Evolutionary conservation across 2,888 invertebrate genomes (phyloP), one percentile per base, ranked within the genome.

Genomic region (Drosophila macrospina): DNA sequence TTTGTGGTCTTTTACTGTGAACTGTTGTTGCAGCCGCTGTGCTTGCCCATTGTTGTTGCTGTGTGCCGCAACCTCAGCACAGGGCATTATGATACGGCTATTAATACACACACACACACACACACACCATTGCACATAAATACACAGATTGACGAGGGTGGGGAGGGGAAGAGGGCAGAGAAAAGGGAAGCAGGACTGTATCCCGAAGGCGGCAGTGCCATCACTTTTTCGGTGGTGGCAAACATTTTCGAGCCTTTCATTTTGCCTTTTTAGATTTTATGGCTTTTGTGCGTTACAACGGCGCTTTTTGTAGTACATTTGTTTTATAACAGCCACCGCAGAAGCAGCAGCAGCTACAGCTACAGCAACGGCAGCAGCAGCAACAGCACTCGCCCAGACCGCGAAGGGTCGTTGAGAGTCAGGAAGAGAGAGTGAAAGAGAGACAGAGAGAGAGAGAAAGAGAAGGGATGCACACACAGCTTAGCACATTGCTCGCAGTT

Each of bases 191-290:
- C 24, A 50, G 56, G 28, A 72, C 44, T 42, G 28, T 62, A 51
- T 66, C 45, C 70, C 54, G 39, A 41, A 36, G 52, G 39, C 60
- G 37, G 55, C 54, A 64, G 56, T 20, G 54, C 56, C 66, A 56
- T 70, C 74, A 73, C 76, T 79, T 84, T 83, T 83, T 83, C 60
- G 83, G 83, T 83, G 83, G 83, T 83, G 86, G 86, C 82, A 75
- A 84, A 86, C 64, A 74, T 65, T 48, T 72, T 80, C 74, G 83
- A 81, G 81, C 84, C 86, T 79, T 86, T 81, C 86, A 74, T 83
- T 83, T 86, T 79, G 86, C 81, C 84, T 83, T 83, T 83, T 86
- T 86, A 83, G 83, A 86, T 83, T 83, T 83, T 86, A 83, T 86
- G 77, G 86, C 84, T 86, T 78, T 83, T 83, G 84, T 83, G 83